phyloP scores from a whole-genome alignment of 2,888 invertebrate genomes.

The Catocala nupta region DNA sequence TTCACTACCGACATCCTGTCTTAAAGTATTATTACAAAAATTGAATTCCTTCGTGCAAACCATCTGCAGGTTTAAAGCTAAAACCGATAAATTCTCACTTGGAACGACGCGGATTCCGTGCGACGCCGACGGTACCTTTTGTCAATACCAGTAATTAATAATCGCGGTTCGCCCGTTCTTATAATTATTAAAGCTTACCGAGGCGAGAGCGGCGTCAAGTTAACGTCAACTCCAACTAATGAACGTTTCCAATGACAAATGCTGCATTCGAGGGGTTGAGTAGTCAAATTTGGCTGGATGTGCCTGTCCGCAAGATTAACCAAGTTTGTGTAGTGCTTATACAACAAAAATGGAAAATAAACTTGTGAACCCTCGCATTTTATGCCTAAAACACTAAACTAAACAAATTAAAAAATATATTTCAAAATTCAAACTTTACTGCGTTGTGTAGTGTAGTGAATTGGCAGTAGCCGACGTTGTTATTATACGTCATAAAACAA shows the following conservation, averaged over 20 bases:
- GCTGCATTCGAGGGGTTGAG: conserved; percentile 69
- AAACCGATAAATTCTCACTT: conserved; percentile 66
- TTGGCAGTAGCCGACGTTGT: too few species aligned
- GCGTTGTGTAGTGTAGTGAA: too few species aligned
- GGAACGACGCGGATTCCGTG: conserved; percentile 59
- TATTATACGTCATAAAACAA: background rate
- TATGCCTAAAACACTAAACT: too few species aligned
- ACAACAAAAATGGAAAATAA: background rate
- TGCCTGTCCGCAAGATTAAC: conserved; percentile 47
- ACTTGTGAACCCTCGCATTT: too few species aligned
- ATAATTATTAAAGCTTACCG: conserved; percentile 82
- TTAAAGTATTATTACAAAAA: conserved; percentile 5
- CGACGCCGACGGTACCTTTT: conserved; percentile 66
- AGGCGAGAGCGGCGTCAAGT: conserved; percentile 79
- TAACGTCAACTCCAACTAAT: conserved; percentile 84
- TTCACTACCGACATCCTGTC: background rate
- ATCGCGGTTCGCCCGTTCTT: conserved; percentile 71
- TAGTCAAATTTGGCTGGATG: conserved; percentile 68
- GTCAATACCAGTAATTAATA: conserved; percentile 84
- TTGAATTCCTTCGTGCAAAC: conserved; percentile 34
- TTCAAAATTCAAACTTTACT: too few species aligned
- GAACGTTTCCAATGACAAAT: conserved; percentile 83
- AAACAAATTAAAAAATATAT: too few species aligned
- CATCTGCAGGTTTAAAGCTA: conserved; percentile 49
- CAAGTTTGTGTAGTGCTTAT: conserved; percentile 23